Conservation (phyloP, 2,888 invertebrate species). For the Silvanus unidentatus region DNA sequence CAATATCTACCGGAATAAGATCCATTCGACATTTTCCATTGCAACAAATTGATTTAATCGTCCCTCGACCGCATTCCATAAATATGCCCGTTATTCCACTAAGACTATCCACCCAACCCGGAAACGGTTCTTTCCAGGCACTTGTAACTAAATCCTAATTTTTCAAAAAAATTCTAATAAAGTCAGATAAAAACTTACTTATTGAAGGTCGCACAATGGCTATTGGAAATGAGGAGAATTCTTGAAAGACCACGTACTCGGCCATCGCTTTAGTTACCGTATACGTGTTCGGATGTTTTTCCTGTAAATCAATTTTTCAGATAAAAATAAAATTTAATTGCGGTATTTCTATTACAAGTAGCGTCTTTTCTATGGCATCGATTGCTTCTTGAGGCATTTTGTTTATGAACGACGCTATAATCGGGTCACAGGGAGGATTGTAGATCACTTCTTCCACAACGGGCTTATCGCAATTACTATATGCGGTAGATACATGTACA, state of each 20-base stretch:
- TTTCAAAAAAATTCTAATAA: not conserved
- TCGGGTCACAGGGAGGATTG: slow-evolving; percentile 59
- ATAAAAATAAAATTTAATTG: slow-evolving; percentile 9
- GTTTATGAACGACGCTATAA: slow-evolving; percentile 56
- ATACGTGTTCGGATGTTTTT: slow-evolving; percentile 90
- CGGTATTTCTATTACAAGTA: slow-evolving; percentile 51
- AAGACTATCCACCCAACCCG: slow-evolving; percentile 88
- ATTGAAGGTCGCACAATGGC: slow-evolving; percentile 93
- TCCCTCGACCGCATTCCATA: slow-evolving; percentile 77
- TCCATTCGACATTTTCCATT: slow-evolving; percentile 72
- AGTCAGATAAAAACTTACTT: slow-evolving; percentile 53
- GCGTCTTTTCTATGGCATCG: slow-evolving; percentile 51
- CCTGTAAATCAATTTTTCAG: slow-evolving; percentile 42
- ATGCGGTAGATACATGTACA: slow-evolving; percentile 94
- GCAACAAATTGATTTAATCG: slow-evolving; percentile 75
- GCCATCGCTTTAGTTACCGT: slow-evolving; percentile 92
- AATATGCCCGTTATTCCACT: slow-evolving; percentile 84
- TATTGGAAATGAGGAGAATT: slow-evolving; percentile 71
- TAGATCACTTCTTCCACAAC: slow-evolving; percentile 82
- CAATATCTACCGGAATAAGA: slow-evolving; percentile 87
- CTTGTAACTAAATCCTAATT: slow-evolving; percentile 45
- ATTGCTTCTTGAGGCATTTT: slow-evolving; percentile 58
- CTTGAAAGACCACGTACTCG: slow-evolving; percentile 70
- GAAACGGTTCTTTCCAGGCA: slow-evolving; percentile 66
- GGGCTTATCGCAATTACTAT: slow-evolving; percentile 83